These are phyloP conservation scores for Limnephilus auricula DNA, from an alignment of 2,888 invertebrate species.

Conservation along the genomic window DNA sequence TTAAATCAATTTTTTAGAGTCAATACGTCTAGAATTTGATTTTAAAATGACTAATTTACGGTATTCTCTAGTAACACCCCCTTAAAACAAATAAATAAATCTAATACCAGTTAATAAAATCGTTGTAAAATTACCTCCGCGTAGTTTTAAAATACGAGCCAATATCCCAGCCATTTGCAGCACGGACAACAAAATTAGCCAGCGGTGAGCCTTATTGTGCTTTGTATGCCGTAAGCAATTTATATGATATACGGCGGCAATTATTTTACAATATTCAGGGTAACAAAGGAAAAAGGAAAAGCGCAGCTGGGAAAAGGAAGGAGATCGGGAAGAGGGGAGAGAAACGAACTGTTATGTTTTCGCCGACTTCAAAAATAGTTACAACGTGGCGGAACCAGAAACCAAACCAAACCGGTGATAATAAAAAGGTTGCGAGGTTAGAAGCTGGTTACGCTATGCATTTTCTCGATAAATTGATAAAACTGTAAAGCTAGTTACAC, in stretches of 20 bases:
- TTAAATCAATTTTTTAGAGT: too few species aligned
- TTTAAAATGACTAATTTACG: too few species aligned
- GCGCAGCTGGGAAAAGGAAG: neutral
- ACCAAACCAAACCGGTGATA: neutral
- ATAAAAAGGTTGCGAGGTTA: neutral
- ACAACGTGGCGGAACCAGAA: neutral
- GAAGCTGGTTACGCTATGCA: neutral
- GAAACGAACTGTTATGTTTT: neutral
- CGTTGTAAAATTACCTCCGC: neutral
- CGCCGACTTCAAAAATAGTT: neutral
- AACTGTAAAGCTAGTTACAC: too few species aligned
- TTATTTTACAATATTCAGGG: neutral
- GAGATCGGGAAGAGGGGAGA: neutral
- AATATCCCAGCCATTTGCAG: neutral
- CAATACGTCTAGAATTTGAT: too few species aligned
- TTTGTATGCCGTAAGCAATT: conserved; percentile 2
- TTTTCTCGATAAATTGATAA: neutral
- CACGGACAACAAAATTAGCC: neutral
- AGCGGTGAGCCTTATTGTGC: neutral
- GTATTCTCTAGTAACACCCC: too few species aligned
- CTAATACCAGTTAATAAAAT: neutral
- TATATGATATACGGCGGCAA: neutral
- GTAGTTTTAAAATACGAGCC: neutral
- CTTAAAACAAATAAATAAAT: too few species aligned
- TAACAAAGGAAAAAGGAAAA: neutral